A percentile compares a stretch with the other conserved stretches of the same genome.
These are phyloP conservation scores for Melanogrammus aeglefinus DNA, from an alignment of 2,797 vertebrate genomes.

Conservation along the genomic window DNA sequence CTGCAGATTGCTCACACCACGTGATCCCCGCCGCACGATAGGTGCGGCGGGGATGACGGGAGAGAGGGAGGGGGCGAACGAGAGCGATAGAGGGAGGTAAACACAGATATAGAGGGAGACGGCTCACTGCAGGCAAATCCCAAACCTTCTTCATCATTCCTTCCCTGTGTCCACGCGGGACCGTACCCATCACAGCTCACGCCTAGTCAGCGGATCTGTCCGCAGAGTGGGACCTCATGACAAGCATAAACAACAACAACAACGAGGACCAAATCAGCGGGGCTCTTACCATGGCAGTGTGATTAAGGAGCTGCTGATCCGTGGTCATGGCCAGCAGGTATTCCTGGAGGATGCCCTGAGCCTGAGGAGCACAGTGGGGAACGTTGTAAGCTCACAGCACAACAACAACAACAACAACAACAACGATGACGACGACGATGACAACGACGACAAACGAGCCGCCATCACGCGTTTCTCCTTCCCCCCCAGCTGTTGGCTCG, in stretches of 20 bases:
- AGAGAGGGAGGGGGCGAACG: too few relatives aligned
- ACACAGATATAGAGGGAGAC: background rate
- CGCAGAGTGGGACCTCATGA: too few relatives aligned
- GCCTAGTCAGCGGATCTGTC: too few relatives aligned
- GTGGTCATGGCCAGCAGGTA: slow-evolving; percentile 94
- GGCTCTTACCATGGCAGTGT: slow-evolving; percentile 84
- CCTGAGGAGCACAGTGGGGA: slow-evolving; percentile 65
- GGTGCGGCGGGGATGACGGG: too few relatives aligned
- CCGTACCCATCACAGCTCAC: too few relatives aligned
- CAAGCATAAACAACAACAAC: background rate
- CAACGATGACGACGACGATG: background rate
- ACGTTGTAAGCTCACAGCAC: slow-evolving; percentile 11
- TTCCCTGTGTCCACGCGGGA: background rate
- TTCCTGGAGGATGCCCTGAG: slow-evolving; percentile 87
- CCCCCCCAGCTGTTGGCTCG: background rate
- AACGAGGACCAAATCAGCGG: background rate
- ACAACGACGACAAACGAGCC: background rate
- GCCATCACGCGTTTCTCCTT: background rate
- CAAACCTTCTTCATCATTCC: background rate
- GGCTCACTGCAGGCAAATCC: background rate
- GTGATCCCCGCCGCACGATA: too few relatives aligned
- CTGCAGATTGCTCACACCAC: too few relatives aligned
- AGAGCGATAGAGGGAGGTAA: too few relatives aligned
- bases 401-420: background rate
- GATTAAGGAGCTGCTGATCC: slow-evolving; percentile 88